phyloP scores from a whole-genome alignment of 2,888 invertebrate species.

The Pheosia tremula region DNA sequence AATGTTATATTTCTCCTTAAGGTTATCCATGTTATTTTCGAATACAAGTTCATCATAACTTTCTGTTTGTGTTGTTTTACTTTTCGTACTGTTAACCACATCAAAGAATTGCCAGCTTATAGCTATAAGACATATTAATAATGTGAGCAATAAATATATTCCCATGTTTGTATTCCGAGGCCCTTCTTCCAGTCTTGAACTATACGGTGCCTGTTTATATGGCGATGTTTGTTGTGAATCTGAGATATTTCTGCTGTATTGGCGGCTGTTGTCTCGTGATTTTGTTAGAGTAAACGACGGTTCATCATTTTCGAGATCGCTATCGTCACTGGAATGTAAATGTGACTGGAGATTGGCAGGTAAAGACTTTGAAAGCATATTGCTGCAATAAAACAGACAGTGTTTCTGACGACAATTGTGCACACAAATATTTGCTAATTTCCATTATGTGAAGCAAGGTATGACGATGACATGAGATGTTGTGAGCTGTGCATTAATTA shows the following conservation, averaged over 20 bases:
- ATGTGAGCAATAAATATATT: conserved; percentile 14
- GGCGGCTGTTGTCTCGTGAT: conserved; percentile 18
- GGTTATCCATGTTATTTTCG: conserved; percentile 56
- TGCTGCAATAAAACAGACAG: conserved; percentile 70
- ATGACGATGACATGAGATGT: neutral
- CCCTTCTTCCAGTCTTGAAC: conserved; percentile 11
- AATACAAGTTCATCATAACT: conserved; percentile 58
- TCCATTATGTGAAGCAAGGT: neutral
- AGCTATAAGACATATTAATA: conserved; percentile 22
- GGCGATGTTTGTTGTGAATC: conserved; percentile 11
- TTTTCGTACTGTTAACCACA: conserved; percentile 12
- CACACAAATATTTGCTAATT: neutral
- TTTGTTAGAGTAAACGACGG: conserved; percentile 21
- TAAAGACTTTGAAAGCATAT: conserved; percentile 67
- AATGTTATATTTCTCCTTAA: conserved; percentile 65
- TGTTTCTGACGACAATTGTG: conserved; percentile 52
- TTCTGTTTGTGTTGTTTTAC: conserved; percentile 30
- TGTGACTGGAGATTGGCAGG: conserved; percentile 62
- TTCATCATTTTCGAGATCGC: conserved; percentile 29
- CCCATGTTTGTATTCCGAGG: conserved; percentile 14
- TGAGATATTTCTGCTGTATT: conserved; percentile 15
- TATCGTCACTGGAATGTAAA: conserved; percentile 66
- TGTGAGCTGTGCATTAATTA: neutral
- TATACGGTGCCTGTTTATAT: conserved; percentile 12
- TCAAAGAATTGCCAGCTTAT: conserved; percentile 10